Conservation (phyloP, 2,888 invertebrate species). For the Lutraria lutraria region DNA sequence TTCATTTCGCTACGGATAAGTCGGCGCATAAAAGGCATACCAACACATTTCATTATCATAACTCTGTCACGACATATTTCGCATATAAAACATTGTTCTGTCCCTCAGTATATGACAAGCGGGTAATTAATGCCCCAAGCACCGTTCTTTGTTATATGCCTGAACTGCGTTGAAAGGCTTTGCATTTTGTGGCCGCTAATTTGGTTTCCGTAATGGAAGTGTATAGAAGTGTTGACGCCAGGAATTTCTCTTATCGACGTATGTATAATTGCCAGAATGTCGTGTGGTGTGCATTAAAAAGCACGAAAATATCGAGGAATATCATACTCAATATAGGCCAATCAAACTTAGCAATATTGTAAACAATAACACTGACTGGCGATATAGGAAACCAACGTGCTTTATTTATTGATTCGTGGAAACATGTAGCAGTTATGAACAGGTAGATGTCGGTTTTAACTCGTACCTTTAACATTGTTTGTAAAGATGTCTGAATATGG, state of each 20-base stretch:
- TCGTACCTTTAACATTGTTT: too few species aligned
- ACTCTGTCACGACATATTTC: slow-evolving; percentile 6
- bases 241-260: neutral
- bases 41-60: neutral
- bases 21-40: slow-evolving; percentile 8
- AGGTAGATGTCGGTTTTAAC: too few species aligned
- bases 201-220: slow-evolving; percentile 11
- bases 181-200: slow-evolving; percentile 15
- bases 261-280: neutral
- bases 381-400: too few species aligned
- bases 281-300: slow-evolving; percentile 2
- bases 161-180: slow-evolving; percentile 15
- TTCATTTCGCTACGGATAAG: neutral
- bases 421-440: too few species aligned
- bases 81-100: neutral
- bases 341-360: neutral
- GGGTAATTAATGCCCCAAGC: slow-evolving; percentile 12
- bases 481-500: too few species aligned
- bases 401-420: too few species aligned
- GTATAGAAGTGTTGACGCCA: slow-evolving; percentile 12
- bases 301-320: neutral
- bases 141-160: neutral
- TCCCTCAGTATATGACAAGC: neutral
- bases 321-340: neutral
- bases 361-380: too few species aligned